Evolutionary conservation across 30 jellyfish, hydroid and myxozoan genomes (phyloP).

Genomic region (Chironex yamaguchii): DNA sequence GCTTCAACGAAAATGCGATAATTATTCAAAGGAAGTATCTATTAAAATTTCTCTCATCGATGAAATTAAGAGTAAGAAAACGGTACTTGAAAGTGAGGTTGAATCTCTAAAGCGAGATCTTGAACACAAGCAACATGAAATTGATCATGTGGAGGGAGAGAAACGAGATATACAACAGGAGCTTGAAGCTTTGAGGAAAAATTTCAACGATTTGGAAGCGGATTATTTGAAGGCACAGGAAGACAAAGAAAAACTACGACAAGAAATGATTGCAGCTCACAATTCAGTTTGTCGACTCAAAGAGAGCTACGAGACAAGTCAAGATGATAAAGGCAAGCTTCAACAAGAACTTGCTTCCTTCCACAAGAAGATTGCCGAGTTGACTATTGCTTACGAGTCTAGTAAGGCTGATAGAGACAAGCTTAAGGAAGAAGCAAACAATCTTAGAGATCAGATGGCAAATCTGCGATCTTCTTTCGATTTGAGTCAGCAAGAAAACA

Average conservation of each 20-base stretch:
- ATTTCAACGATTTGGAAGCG: slow-evolving; percentile 85
- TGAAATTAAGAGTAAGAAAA: slow-evolving; percentile 88
- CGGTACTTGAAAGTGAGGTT: slow-evolving; percentile 82
- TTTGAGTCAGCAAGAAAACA: slow-evolving; percentile 78
- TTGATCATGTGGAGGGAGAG: slow-evolving; percentile 84
- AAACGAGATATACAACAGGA: slow-evolving; percentile 83
- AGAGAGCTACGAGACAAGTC: slow-evolving; percentile 94
- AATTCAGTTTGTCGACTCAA: slow-evolving; percentile 95
- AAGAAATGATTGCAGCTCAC: slow-evolving; percentile 94
- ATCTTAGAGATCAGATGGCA: slow-evolving; percentile 77
- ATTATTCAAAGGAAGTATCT: slow-evolving; percentile 75
- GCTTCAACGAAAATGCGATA: slow-evolving; percentile 89
- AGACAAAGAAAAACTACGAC: slow-evolving; percentile 94
- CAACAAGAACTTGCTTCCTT: slow-evolving; percentile 92
- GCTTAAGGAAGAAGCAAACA: slow-evolving; percentile 63
- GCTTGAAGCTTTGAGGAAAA: slow-evolving; percentile 78
- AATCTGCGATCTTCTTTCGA: slow-evolving; percentile 74
- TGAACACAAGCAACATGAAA: slow-evolving; percentile 88
- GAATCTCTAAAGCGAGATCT: slow-evolving; percentile 90
- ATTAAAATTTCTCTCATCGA: slow-evolving; percentile 80
- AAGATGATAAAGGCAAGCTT: slow-evolving; percentile 94
- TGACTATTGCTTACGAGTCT: slow-evolving; percentile 79
- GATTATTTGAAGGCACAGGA: slow-evolving; percentile 83
- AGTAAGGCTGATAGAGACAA: slow-evolving; percentile 85
- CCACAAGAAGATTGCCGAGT: slow-evolving; percentile 89